These are phyloP conservation scores for Cossypha dichroa DNA, from an alignment of 2,797 vertebrate species.

Conservation along the genomic window DNA sequence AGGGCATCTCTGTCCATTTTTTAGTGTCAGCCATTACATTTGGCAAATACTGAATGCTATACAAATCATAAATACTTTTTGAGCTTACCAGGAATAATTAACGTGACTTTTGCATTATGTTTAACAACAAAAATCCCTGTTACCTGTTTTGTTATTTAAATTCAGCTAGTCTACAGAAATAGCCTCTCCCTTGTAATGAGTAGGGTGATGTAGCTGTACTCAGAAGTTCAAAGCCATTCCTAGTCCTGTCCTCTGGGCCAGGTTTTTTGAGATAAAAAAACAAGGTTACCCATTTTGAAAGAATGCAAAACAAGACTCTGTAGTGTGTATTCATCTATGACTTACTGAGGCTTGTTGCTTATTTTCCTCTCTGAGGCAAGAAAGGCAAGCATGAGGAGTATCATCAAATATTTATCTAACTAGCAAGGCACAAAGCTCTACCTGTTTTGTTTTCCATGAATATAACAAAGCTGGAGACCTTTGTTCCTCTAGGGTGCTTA, in stretches of 20 bases:
- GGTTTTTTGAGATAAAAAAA: not conserved
- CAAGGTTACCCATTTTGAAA: not conserved
- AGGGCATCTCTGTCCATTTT: not conserved
- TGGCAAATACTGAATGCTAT: not conserved
- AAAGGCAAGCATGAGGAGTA: not conserved
- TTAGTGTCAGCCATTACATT: not conserved
- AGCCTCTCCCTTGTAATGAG: not conserved
- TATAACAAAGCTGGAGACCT: not conserved
- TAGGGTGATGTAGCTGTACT: not conserved
- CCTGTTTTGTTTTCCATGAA: not conserved
- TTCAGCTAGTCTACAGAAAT: not conserved
- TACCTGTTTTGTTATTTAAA: not conserved
- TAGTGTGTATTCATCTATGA: not conserved
- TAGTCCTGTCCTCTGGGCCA: not conserved
- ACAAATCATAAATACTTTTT: not conserved
- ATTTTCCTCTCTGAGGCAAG: not conserved
- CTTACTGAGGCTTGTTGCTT: not conserved
- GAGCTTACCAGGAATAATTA: not conserved
- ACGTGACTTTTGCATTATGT: not conserved
- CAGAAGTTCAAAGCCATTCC: not conserved
- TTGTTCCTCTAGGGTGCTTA: not conserved
- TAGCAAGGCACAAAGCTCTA: not conserved
- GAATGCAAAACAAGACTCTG: not conserved
- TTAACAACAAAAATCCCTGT: not conserved
- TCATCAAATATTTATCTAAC: constrained; percentile 21